A percentile compares a stretch with the other conserved stretches of the same genome.
These are phyloP conservation scores for Drosophila littoralis DNA, from an alignment of 1,140 invertebrate species.

Conservation along the genomic window DNA sequence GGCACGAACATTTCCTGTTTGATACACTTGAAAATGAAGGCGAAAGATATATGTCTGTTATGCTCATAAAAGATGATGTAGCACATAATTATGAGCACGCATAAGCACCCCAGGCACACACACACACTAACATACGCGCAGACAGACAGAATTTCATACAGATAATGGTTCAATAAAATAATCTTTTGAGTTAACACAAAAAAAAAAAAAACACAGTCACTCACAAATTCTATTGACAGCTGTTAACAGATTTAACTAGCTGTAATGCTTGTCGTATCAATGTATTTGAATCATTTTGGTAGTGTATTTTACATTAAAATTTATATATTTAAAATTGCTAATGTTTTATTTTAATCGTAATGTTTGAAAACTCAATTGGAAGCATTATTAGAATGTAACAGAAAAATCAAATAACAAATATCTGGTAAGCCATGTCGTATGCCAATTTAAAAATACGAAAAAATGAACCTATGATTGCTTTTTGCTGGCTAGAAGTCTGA, in stretches of 20 bases:
- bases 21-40: slow-evolving; percentile 76
- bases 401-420: too few species aligned
- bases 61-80: slow-evolving; percentile 78
- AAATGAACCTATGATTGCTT: too few species aligned
- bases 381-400: too few species aligned
- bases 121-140: slow-evolving; percentile 20
- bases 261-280: neutral
- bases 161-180: slow-evolving; percentile 37
- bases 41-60: slow-evolving; percentile 62
- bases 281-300: neutral
- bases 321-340: neutral
- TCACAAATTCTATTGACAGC: slow-evolving; percentile 4
- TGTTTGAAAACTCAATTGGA: too few species aligned
- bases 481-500: too few species aligned
- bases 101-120: slow-evolving; percentile 21
- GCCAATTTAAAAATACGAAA: too few species aligned
- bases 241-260: neutral
- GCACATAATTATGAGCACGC: slow-evolving; percentile 71
- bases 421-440: too few species aligned
- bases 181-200: slow-evolving; percentile 8
- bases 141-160: slow-evolving; percentile 15
- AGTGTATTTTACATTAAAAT: neutral
- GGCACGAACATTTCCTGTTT: slow-evolving; percentile 59
- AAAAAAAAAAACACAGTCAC: neutral
- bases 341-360: too few species aligned